Percentiles rank a stretch among this genome's conserved stretches.
Conservation (phyloP, 1,140 invertebrate species). For the Leguminivora glycinivorella region DNA sequence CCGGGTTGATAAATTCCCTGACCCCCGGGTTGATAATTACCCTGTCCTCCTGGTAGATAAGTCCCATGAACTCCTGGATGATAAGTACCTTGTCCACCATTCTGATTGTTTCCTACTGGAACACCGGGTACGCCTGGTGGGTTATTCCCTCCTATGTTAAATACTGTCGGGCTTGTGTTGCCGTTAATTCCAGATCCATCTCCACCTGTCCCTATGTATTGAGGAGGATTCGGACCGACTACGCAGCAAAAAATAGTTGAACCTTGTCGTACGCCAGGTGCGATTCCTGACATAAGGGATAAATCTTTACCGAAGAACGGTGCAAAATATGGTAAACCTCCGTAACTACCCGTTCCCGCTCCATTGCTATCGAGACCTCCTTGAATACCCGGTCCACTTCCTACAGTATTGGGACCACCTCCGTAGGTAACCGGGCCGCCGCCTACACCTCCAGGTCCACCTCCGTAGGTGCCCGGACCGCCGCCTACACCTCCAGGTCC, state of each 20-base stretch:
- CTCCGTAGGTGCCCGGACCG: not conserved
- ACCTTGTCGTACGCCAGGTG: not conserved
- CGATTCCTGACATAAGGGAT: not conserved
- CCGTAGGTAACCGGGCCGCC: not conserved
- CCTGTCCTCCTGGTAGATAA: not conserved
- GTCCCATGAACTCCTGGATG: not conserved
- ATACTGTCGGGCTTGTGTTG: slow-evolving; percentile 11
- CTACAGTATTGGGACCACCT: not conserved
- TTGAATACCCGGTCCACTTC: slow-evolving; percentile 20
- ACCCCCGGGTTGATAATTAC: slow-evolving; percentile 32
- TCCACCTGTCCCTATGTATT: slow-evolving; percentile 19
- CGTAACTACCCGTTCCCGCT: not conserved
- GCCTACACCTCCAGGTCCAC: not conserved
- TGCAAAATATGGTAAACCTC: not conserved
- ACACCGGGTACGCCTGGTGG: slow-evolving; percentile 22
- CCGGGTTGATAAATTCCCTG: slow-evolving; percentile 34
- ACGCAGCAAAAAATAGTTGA: slow-evolving; percentile 47
- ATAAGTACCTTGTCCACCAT: not conserved
- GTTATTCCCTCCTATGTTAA: slow-evolving; percentile 14
- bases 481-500: slow-evolving; percentile 19
- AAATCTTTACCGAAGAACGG: slow-evolving; percentile 8
- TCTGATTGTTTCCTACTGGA: not conserved
- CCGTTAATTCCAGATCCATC: not conserved
- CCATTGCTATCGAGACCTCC: slow-evolving; percentile 9
- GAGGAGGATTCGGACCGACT: slow-evolving; percentile 33